Percentiles rank a stretch among this genome's conserved stretches.
Evolutionary conservation across 2,888 invertebrate species (phyloP).

Genomic region (Synergus itoensis): DNA sequence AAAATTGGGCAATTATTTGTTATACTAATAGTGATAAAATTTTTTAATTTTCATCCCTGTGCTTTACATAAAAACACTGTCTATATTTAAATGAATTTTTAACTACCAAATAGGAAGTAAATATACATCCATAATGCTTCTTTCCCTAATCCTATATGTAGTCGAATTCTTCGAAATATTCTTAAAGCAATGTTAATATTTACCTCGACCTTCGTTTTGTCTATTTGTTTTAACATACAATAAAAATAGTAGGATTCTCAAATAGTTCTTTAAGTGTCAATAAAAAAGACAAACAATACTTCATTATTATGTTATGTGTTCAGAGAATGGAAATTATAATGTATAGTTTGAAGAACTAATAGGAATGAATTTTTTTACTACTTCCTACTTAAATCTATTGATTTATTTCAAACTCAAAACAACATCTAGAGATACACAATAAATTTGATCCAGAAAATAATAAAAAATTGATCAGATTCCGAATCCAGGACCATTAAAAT

Average conservation of each 20-base stretch:
- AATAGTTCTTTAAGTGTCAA: slow-evolving; percentile 4
- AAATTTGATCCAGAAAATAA: not conserved
- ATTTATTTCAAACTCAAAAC: not conserved
- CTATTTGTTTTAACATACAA: not conserved
- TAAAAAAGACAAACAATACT: slow-evolving; percentile 16
- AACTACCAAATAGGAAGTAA: not conserved
- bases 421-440: not conserved
- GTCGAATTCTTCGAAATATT: not conserved
- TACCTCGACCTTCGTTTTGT: not conserved
- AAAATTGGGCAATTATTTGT: no score
- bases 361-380: not conserved
- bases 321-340: not conserved
- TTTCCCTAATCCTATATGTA: not conserved
- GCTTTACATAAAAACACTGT: not conserved
- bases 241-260: not conserved
- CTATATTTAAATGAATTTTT: not conserved
- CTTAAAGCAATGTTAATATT: slow-evolving; percentile 3
- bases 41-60: not conserved
- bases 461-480: not conserved
- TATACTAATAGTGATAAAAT: not conserved
- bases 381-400: not conserved
- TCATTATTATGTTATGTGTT: not conserved
- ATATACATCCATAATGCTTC: not conserved
- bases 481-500: slow-evolving; percentile 30
- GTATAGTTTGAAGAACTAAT: not conserved